Percentiles rank a stretch among this genome's conserved stretches.
Evolutionary conservation across 2,113 vertebrate genomes (phyloP).

Genomic region (Panthera uncia): DNA sequence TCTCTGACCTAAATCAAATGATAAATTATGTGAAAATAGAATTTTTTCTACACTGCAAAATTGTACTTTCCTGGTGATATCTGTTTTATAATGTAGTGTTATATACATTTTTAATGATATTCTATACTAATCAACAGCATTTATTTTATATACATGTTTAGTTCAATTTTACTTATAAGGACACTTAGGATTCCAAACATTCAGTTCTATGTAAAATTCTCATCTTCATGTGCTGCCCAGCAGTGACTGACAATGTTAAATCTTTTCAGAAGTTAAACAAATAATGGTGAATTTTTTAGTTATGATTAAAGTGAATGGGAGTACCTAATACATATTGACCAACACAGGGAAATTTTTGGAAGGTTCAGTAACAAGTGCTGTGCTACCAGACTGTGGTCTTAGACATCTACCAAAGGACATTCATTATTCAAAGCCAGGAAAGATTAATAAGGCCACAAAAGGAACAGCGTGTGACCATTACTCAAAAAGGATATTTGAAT

Average conservation of each 20-base stretch:
- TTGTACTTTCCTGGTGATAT: background rate
- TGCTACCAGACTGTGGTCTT: background rate
- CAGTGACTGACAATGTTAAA: background rate
- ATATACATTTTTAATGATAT: background rate
- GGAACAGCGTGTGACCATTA: background rate
- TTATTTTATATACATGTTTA: slow-evolving; percentile 43
- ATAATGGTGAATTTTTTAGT: background rate
- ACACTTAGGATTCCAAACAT: background rate
- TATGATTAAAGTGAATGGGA: slow-evolving; percentile 16
- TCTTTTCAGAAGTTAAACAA: slow-evolving; percentile 20
- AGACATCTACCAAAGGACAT: background rate
- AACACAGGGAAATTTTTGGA: background rate
- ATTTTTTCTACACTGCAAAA: slow-evolving; percentile 27
- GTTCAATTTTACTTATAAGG: background rate
- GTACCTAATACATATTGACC: background rate
- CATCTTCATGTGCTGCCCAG: background rate
- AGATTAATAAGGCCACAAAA: background rate
- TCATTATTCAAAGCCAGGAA: slow-evolving; percentile 6
- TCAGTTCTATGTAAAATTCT: background rate
- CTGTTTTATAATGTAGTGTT: background rate
- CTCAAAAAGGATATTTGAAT: slow-evolving; percentile 20
- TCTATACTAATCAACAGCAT: background rate
- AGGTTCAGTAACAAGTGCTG: background rate
- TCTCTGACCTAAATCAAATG: slow-evolving; percentile 54
- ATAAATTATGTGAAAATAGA: slow-evolving; percentile 53